phyloP scores from a whole-genome alignment of 2,888 invertebrate species.

The Apantesis nais region DNA sequence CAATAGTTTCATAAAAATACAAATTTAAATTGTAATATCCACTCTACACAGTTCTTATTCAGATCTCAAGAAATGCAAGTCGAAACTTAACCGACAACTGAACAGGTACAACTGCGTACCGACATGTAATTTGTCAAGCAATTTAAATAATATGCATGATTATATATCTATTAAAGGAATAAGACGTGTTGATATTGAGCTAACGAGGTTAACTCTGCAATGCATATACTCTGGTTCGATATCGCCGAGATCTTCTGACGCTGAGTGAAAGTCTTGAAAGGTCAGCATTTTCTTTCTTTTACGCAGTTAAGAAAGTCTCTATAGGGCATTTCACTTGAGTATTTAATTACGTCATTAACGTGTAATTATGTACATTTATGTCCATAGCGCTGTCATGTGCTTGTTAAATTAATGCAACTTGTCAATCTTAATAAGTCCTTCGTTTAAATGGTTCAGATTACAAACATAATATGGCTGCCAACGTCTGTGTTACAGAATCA shows the following conservation, averaged over 20 bases:
- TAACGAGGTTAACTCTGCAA: constrained; percentile 75
- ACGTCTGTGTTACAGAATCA: not conserved
- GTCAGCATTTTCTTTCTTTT: constrained; percentile 47
- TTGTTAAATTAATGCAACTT: constrained; percentile 9
- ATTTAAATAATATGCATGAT: constrained; percentile 84
- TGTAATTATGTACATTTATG: constrained; percentile 24
- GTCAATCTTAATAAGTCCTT: constrained; percentile 12
- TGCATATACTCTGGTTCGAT: constrained; percentile 48
- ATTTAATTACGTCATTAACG: constrained; percentile 37
- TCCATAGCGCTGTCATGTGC: not conserved
- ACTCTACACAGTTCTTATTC: constrained; percentile 57
- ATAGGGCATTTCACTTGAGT: constrained; percentile 22
- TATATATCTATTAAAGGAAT: constrained; percentile 82
- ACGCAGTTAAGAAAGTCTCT: constrained; percentile 30
- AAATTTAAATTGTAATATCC: constrained; percentile 40
- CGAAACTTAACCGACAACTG: constrained; percentile 78
- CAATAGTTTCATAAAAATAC: not conserved
- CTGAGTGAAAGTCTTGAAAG: constrained; percentile 60
- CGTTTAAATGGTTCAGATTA: constrained; percentile 12
- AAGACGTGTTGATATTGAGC: constrained; percentile 81
- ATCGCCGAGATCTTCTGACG: constrained; percentile 43
- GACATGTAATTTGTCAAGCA: constrained; percentile 82
- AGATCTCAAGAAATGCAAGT: constrained; percentile 73
- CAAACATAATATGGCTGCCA: not conserved
- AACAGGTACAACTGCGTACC: constrained; percentile 76